These are phyloP conservation scores for Cheilosia scutellata DNA, from an alignment of 2,888 invertebrate genomes.

Conservation along the genomic window DNA sequence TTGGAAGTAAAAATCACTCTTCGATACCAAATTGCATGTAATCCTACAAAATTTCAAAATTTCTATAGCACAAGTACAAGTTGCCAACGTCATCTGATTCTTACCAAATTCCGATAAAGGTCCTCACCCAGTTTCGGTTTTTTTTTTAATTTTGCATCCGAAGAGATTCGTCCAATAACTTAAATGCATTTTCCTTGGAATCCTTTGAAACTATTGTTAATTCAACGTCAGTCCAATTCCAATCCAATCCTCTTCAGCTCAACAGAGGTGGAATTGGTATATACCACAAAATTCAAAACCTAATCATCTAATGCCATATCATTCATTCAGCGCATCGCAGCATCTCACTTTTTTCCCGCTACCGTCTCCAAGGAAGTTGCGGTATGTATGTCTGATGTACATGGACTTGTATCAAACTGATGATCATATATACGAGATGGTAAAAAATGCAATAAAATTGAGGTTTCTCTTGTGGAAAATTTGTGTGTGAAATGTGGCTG, in stretches of 20 bases:
- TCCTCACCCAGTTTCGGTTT: neutral
- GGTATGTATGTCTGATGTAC: neutral
- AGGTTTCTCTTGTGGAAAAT: constrained; percentile 53
- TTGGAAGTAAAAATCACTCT: no score
- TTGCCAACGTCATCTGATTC: no score
- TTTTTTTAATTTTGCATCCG: neutral
- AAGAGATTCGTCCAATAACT: neutral
- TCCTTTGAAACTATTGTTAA: constrained; percentile 3
- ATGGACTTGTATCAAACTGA: constrained; percentile 6
- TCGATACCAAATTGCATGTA: no score
- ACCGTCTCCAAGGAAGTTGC: constrained; percentile 9
- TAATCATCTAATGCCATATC: constrained; percentile 51
- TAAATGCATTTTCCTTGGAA: neutral
- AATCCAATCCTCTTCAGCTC: neutral
- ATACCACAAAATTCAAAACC: constrained; percentile 13
- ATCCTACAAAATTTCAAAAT: no score
- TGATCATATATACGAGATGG: constrained; percentile 11
- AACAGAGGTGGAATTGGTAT: neutral
- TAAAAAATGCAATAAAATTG: constrained; percentile 68
- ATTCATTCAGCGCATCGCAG: constrained; percentile 46
- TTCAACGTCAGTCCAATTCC: neutral
- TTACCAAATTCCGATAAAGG: neutral
- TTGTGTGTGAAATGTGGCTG: constrained; percentile 50
- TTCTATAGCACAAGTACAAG: no score
- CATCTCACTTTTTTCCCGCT: constrained; percentile 3